Conservation (phyloP, 2,888 invertebrate genomes). For the Epinotia demarniana region DNA sequence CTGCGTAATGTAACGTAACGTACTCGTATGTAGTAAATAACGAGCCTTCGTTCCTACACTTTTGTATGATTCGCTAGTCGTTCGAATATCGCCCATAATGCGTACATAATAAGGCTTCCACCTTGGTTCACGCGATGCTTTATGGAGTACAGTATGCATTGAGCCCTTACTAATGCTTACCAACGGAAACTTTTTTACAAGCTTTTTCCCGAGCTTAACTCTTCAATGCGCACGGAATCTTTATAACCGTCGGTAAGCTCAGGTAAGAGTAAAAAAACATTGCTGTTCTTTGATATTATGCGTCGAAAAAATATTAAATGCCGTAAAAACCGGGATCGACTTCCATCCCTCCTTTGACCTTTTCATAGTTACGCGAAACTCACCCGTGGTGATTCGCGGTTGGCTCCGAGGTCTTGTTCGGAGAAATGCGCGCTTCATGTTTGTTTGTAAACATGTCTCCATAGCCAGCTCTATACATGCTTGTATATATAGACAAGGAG, state of each 20-base stretch:
- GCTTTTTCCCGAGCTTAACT: slow-evolving; percentile 55
- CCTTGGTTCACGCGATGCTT: background rate
- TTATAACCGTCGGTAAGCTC: slow-evolving; percentile 50
- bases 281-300: slow-evolving; percentile 38
- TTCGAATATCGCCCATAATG: background rate
- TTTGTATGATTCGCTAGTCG: background rate
- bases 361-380: slow-evolving; percentile 24
- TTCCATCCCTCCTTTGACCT: slow-evolving; percentile 23
- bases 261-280: slow-evolving; percentile 48
- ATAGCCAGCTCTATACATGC: background rate
- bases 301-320: slow-evolving; percentile 21
- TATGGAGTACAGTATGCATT: slow-evolving; percentile 34
- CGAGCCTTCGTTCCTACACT: slow-evolving; percentile 2
- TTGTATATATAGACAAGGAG: background rate
- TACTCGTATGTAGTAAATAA: slow-evolving; percentile 28
- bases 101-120: background rate
- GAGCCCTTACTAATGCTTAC: slow-evolving; percentile 55
- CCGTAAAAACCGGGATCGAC: slow-evolving; percentile 21
- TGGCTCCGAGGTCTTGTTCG: background rate
- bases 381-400: slow-evolving; percentile 17
- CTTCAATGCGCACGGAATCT: slow-evolving; percentile 62
- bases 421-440: slow-evolving; percentile 1
- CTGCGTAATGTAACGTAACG: slow-evolving; percentile 21
- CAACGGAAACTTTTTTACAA: slow-evolving; percentile 63
- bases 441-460: slow-evolving; percentile 41